These are phyloP conservation scores for Apteryx mantelli DNA, from an alignment of 2,113 vertebrate species.

Conservation along the genomic window DNA sequence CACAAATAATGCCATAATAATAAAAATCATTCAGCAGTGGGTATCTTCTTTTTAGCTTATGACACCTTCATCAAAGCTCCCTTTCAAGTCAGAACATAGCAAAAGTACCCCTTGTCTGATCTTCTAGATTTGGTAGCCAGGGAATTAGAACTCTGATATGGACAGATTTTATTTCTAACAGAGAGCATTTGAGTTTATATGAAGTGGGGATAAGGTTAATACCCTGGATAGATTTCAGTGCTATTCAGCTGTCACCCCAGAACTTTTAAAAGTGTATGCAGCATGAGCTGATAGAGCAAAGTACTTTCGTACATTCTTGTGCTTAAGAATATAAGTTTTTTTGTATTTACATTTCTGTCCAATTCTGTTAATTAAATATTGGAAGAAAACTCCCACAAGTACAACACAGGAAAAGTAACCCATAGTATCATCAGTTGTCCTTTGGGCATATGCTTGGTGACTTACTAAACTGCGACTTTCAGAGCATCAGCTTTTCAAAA, in stretches of 20 bases:
- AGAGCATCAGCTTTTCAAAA: background rate
- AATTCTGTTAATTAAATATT: background rate
- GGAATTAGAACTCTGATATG: background rate
- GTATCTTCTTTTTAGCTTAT: background rate
- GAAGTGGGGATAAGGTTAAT: conserved; percentile 27
- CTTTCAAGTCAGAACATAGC: background rate
- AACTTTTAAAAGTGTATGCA: background rate
- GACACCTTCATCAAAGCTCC: background rate
- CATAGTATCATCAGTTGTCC: background rate
- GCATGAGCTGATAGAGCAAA: background rate
- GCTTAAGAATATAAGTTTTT: background rate
- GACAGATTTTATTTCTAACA: conserved; percentile 12
- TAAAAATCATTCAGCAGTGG: background rate
- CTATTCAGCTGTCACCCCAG: background rate
- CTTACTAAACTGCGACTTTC: background rate
- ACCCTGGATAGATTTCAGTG: conserved; percentile 22
- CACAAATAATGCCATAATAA: background rate
- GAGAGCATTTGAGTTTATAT: background rate
- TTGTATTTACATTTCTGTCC: background rate
- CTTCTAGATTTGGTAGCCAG: background rate
- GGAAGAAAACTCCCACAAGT: background rate
- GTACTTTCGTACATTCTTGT: background rate
- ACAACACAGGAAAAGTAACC: background rate
- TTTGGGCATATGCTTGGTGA: background rate
- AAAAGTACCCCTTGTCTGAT: background rate